Evolutionary conservation across 37 sponge, comb jelly and placozoan genomes (phyloP).

Genomic region (Theonella swinhoei): DNA sequence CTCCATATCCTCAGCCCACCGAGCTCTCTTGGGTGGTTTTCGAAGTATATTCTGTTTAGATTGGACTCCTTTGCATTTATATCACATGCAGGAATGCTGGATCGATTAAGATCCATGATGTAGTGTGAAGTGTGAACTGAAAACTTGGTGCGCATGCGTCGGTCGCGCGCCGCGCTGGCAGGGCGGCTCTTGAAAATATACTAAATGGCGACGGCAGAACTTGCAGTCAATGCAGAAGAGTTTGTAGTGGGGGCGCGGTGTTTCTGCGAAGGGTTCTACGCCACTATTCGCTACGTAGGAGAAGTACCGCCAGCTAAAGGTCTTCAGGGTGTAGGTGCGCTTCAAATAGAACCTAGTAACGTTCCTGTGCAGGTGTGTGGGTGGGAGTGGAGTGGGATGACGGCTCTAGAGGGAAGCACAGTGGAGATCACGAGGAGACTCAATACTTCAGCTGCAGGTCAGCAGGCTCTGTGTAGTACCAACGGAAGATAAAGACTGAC

Average conservation of each 20-base stretch:
- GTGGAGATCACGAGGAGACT: slow-evolving; percentile 80
- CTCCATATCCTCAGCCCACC: slow-evolving; percentile 77
- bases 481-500: neutral
- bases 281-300: slow-evolving; percentile 75
- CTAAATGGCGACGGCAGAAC: too few species aligned
- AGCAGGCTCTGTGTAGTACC: neutral
- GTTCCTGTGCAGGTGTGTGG: slow-evolving; percentile 76
- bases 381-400: slow-evolving; percentile 98
- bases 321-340: neutral
- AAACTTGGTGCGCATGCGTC: too few species aligned
- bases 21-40: slow-evolving; percentile 65
- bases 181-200: too few species aligned
- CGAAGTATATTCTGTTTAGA: slow-evolving; percentile 53
- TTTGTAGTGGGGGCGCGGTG: slow-evolving; percentile 44
- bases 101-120: neutral
- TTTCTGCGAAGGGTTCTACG: slow-evolving; percentile 60
- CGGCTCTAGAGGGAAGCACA: slow-evolving; percentile 86
- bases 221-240: neutral
- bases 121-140: too few species aligned
- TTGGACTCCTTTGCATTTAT: slow-evolving; percentile 64
- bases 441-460: slow-evolving; percentile 88
- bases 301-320: slow-evolving; percentile 74
- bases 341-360: neutral
- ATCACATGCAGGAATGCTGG: slow-evolving; percentile 53
- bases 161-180: too few species aligned